Evolutionary conservation across 2,888 invertebrate genomes (phyloP), one percentile per base, ranked within the genome.

Genomic region (Seira ritae): DNA sequence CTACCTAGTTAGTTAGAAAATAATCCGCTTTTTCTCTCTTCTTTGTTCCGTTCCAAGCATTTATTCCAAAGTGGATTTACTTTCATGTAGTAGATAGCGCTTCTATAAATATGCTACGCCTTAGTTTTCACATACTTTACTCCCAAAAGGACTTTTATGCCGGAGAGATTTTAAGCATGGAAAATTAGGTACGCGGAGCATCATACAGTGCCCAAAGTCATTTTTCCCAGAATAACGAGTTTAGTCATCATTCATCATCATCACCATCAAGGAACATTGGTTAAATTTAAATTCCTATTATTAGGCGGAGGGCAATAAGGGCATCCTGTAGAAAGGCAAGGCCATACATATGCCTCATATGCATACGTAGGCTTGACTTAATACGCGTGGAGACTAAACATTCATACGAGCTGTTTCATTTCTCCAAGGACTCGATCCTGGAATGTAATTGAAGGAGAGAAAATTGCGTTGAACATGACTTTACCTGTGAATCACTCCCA

Each of bases 211-310:
- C 50, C 50, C 17, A 50, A 50, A 50, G 50, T 50, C 50, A 50
- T 50, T 50, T n/a, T 50, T n/a, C 12, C 1, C 1, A 12, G 50
- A 50, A n/a, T 50, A 50, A 50, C 15, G 50, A n/a, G 50, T 50
- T n/a, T 50, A 50, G 70, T 37, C 77, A 77, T 77, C 77, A 77
- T 70, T 77, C 77, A 79, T 72, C 75, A 75, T 79, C 78, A 79
- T 69, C 76, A 68, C 50, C 50, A 50, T 50, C 50, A 50, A 50
- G 50, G 17, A 50, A 50, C 50, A 50, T 50, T n/a, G 17, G 50
- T 50, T 50, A 50, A 50, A 50, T 46, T 65, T 70, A 71, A 79
- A 50, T 65, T 79, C 76, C 68, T 55, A 69, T 76, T 76, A 55
- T 50, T n/a, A n/a, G 6, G 3, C 15, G 15, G 31, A n/a, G 50